These are phyloP conservation scores for Tursiops truncatus DNA, from an alignment of 2,113 vertebrate species.

Conservation along the genomic window DNA sequence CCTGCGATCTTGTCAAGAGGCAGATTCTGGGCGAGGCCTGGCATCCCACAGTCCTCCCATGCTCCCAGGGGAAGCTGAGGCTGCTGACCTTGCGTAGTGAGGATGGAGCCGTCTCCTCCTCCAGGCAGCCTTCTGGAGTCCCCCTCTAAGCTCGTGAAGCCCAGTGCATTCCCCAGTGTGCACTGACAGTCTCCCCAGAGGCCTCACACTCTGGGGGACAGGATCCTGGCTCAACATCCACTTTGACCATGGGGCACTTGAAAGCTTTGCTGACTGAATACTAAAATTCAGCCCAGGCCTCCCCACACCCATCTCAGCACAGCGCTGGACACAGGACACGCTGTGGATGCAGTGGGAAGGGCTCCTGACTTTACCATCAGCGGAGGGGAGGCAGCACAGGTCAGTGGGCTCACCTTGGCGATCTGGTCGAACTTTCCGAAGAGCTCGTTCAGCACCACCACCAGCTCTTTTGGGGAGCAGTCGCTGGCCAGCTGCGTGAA, in stretches of 20 bases:
- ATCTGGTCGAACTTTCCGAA: constrained; percentile 99
- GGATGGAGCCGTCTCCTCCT: neutral
- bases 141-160: neutral
- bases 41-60: neutral
- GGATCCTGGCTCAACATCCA: neutral
- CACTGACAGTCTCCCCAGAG: neutral
- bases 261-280: neutral
- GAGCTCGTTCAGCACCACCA: constrained; percentile 97
- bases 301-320: fast-evolving
- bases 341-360: fast-evolving
- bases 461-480: constrained; percentile 97
- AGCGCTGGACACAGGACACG: neutral
- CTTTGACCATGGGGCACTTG: fast-evolving
- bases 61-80: neutral
- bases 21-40: neutral
- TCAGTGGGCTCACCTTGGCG: constrained; percentile 89
- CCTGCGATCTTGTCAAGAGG: neutral
- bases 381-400: fast-evolving
- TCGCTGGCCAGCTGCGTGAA: constrained; percentile 97
- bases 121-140: neutral
- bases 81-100: fast-evolving
- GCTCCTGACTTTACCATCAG: fast-evolving
- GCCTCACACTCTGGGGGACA: neutral
- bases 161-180: fast-evolving
- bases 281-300: neutral